A percentile compares a stretch with the other conserved stretches of the same genome.
Evolutionary conservation across 2,113 vertebrate species (phyloP).

Genomic region (Lasiurus cinereus): DNA sequence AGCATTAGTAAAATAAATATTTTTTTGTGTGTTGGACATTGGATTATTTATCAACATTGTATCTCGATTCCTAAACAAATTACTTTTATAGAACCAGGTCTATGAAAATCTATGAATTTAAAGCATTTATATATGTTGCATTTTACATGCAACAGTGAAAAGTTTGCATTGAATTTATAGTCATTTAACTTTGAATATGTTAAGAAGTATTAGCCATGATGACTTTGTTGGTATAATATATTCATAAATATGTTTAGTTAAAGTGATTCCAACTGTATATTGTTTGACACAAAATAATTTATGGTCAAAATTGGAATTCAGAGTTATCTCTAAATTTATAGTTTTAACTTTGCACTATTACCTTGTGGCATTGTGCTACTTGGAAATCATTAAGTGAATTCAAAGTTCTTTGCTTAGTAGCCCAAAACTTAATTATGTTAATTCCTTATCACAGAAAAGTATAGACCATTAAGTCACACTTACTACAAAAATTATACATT

Average conservation of each 20-base stretch:
- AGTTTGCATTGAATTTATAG: background rate
- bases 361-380: background rate
- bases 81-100: background rate
- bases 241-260: background rate
- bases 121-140: background rate
- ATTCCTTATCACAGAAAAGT: background rate
- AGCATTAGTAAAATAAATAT: background rate
- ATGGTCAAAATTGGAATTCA: background rate
- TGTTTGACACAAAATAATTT: background rate
- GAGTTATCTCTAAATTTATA: background rate
- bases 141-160: background rate
- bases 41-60: background rate
- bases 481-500: too few relatives aligned
- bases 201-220: background rate
- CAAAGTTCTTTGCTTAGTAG: background rate
- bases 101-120: background rate
- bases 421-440: constrained; percentile 29
- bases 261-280: background rate
- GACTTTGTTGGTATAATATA: background rate
- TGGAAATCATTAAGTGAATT: constrained; percentile 23
- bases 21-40: background rate
- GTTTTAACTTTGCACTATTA: background rate
- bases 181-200: background rate
- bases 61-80: background rate
- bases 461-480: background rate